Evolutionary conservation across 2,113 vertebrate species (phyloP), one percentile per base, ranked within the genome.

Genomic region (Passer montanus): DNA sequence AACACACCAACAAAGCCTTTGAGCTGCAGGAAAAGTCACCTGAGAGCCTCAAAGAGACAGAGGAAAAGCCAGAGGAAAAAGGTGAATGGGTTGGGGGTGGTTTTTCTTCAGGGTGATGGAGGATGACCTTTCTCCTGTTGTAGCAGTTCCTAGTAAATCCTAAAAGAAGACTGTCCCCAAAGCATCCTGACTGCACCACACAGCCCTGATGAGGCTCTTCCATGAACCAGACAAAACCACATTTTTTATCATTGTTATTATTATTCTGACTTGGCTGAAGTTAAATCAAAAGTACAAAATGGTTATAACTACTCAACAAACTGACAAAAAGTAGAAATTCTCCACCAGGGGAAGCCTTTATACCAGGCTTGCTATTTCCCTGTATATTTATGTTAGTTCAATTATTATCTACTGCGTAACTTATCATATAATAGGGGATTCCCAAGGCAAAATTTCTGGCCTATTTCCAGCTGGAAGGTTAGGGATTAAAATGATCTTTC

Each of bases 1-100:
- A 81, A 8, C 93, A 47, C 1, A 21, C 74, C 63, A 98, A 97
- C 60, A 79, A 91, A 22, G 28, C 94, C 33, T 98, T 98, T 7
- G 98, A 98, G 60, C 93, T 98, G 72, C 96, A 98, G 80, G 98
- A 98, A 37, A 91, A 55, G 19, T 1, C 58, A 52, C 3, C 69
- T 20, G 66, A 31, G 0, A 14, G 3, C 76, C 20, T 11, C 56
- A 63, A 95, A 53, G 94, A 94, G 17, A 19, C 1, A 13, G 44
- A 39, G 47, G 87, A 60, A 49, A 92, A 76, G 17, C 21, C 1
- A 13, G 44, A 39, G 47, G 87, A 60, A 49, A 92, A 76, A 67
- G 90, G 95, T 97, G 93, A 92, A 64, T 9, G 59, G 46, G 10
- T 23, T 56, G 46, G 10, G 27, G 26, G 58, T 9, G 15, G 8